Evolutionary conservation across 2,797 vertebrate genomes (phyloP).

Genomic region (Catostomus latipinnis): DNA sequence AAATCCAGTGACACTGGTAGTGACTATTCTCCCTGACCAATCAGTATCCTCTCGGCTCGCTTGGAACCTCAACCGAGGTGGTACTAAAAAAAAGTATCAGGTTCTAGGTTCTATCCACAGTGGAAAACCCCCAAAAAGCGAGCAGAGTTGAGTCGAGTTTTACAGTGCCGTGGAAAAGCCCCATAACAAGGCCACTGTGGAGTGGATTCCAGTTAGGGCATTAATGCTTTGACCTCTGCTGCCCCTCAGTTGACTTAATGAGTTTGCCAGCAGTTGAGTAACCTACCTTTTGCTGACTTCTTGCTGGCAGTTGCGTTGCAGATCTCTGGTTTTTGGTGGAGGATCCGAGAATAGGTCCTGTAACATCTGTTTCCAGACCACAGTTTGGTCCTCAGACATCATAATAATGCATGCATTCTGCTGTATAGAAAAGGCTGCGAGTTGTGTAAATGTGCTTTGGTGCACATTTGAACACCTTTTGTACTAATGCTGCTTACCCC

Average conservation of each 20-base stretch:
- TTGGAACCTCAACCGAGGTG: too few species aligned
- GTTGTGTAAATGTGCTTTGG: constrained; percentile 41
- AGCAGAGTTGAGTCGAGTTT: too few species aligned
- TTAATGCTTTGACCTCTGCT: constrained; percentile 20
- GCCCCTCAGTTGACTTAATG: constrained; percentile 12
- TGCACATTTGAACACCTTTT: constrained; percentile 43
- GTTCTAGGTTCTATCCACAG: too few species aligned
- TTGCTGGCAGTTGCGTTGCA: constrained; percentile 56
- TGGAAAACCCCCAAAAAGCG: too few species aligned
- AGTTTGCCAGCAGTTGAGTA: constrained; percentile 39
- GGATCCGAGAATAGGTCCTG: constrained; percentile 71
- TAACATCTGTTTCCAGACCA: constrained; percentile 77
- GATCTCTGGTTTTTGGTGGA: constrained; percentile 28
- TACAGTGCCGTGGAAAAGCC: too few species aligned
- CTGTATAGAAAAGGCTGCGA: constrained; percentile 66
- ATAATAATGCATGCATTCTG: constrained; percentile 77
- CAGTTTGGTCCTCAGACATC: constrained; percentile 64
- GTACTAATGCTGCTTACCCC: constrained; percentile 32
- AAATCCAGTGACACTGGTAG: too few species aligned
- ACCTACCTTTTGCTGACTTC: constrained; percentile 39
- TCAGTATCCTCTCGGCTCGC: too few species aligned
- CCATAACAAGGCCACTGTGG: constrained; percentile 22
- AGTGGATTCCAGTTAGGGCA: constrained; percentile 13
- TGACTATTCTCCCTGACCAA: too few species aligned
- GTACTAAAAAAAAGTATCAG: too few species aligned